A percentile compares a stretch with the other conserved stretches of the same genome.
Evolutionary conservation across 2,888 invertebrate genomes (phyloP).

Genomic region (Parnassius apollo): DNA sequence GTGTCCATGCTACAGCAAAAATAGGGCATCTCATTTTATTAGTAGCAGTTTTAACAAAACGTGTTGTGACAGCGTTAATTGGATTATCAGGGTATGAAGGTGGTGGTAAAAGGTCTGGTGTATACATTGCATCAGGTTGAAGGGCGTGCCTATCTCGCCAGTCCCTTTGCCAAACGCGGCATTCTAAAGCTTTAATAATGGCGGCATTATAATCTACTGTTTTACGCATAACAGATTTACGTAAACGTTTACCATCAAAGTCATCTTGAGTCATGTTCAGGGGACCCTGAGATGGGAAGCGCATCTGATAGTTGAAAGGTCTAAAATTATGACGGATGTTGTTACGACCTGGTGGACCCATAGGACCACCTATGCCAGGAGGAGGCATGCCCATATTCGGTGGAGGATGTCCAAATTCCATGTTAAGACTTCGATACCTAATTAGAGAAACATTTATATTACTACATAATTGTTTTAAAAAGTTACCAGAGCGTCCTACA

Average conservation of each 20-base stretch:
- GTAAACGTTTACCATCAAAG: conserved; percentile 96
- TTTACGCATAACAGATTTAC: conserved; percentile 98
- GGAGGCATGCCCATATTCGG: conserved; percentile 73
- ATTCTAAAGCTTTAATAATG: conserved; percentile 94
- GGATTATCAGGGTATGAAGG: conserved; percentile 97
- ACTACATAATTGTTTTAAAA: conserved; percentile 36
- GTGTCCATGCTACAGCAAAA: conserved; percentile 99
- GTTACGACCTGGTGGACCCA: conserved; percentile 63
- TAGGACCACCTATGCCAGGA: conserved; percentile 52
- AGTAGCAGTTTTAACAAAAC: conserved; percentile 99
- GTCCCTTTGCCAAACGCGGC: conserved; percentile 97
- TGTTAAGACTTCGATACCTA: conserved; percentile 74
- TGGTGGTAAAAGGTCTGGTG: conserved; percentile 95
- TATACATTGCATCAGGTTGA: conserved; percentile 97
- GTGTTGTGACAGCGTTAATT: conserved; percentile 95
- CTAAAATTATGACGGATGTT: conserved; percentile 76
- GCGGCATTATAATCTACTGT: conserved; percentile 99
- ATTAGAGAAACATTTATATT: conserved; percentile 63
- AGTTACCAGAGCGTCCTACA: conserved; percentile 18
- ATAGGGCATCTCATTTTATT: conserved; percentile 99
- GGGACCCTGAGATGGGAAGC: conserved; percentile 75
- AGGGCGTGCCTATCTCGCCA: conserved; percentile 92
- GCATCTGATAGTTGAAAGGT: conserved; percentile 75
- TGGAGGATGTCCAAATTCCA: conserved; percentile 76
- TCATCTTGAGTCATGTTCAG: conserved; percentile 91